Evolutionary conservation across 1,140 invertebrate species (phyloP), one percentile per base, ranked within the genome.

Genomic region (Aporrectodea caliginosa): DNA sequence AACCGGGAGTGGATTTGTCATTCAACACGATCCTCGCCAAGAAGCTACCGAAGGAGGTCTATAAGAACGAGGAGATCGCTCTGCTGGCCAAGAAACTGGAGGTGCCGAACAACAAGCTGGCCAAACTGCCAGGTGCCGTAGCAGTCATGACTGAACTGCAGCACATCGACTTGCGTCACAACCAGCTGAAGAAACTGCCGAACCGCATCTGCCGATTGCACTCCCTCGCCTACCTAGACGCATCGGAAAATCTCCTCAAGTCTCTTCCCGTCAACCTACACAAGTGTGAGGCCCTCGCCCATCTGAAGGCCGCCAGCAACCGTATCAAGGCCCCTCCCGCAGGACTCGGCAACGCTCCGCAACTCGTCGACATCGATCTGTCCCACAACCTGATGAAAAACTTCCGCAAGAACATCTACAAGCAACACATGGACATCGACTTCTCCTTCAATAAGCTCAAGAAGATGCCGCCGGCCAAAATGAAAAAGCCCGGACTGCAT

Each of bases 181-280:
- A 87, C 79, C 32, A 76, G 1, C 73, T 87, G 16, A 72, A 68
- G 2, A 79, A 83, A 35, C 70, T 88, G 31, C 87, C 87, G 1
- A 84, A 81, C 6, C 81, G 83, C 0, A 80, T 88, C 16, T 82
- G 80, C 34, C 84, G 85, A 78, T 81, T 86, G 69, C 83, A 85
- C 76, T 80, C 76, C n/a, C 77, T 87, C 32, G 75, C 82, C 79
- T 78, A 12, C 30, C 74, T 88, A 31, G 84, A 86, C 74, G 81
- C 87, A 72, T 85, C 84, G 30, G 84, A 85, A 73, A 88, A 88
- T 80, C 84, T 73, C 58, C 82, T 88, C 33, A 87, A 86, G 71
- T 85, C 84, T 32, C 78, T 88, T 33, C 87, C 87, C 16, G 84
- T 83, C n/a, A 80, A 85, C n/a, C 85, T 88, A 35, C 84, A 87